Evolutionary conservation across 1,140 invertebrate genomes (phyloP), one percentile per base, ranked within the genome.

Genomic region (Procambarus virginalis): DNA sequence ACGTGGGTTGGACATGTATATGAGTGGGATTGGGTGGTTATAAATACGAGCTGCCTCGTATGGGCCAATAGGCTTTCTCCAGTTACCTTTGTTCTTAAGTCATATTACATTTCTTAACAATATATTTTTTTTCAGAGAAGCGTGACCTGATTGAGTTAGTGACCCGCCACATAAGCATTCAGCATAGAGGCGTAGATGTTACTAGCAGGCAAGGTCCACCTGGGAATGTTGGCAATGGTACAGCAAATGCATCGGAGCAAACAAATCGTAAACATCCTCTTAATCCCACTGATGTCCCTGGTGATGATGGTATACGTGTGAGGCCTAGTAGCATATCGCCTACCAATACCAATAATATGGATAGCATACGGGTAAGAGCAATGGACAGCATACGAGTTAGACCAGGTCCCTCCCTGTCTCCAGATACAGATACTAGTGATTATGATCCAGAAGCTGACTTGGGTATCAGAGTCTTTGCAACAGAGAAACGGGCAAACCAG

Each of bases 61-160:
- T 34, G 34, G 34, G 34, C 34, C 34, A 34, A 34, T 34, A 34
- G 34, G 34, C 34, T 1, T 34, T 34, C 34, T 34, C 34, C 34
- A 34, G 34, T 34, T 34, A 34, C 34, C 34, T 34, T 34, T 34
- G 34, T 34, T 34, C 34, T 34, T 34, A 34, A 34, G 34, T 34
- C 34, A 34, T 34, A 34, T 34, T 34, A 0, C 34, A 34, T 34
- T 34, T 34, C 34, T 34, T 34, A 34, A 34, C 34, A 34, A 2
- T 20, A 17, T 64, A 5, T 49, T 2, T 22, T 46, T 49, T 84
- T 68, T 14, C 78, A 87, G 86, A 87, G 20, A 87, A 87, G 34
- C 77, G 86, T 34, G 86, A 87, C 45, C 34, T 87, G 77, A 87
- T 87, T 55, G 86, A 87, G 45, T 45, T 87, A 64, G 86, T 87